phyloP scores from a whole-genome alignment of 2,797 vertebrate genomes.

The Myotis findleyi region DNA sequence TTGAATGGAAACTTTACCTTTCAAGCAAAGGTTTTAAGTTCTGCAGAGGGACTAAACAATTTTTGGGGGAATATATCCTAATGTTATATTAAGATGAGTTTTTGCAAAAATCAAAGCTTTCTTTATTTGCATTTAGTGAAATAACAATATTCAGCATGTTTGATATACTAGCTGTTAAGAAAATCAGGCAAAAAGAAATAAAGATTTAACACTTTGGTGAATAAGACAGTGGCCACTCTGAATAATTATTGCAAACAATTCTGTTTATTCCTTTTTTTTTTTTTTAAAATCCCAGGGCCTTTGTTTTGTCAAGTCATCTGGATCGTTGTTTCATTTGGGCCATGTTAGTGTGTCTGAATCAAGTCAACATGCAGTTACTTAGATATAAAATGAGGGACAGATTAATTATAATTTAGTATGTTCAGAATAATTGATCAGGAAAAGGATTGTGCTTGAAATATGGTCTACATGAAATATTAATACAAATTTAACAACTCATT shows the following conservation, averaged over 20 bases:
- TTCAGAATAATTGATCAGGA: neutral
- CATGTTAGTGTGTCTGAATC: neutral
- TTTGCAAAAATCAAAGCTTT: constrained; percentile 41
- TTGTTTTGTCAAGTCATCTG: neutral
- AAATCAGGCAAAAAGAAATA: constrained; percentile 32
- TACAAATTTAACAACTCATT: neutral
- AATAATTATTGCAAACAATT: neutral
- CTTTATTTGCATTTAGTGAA: neutral
- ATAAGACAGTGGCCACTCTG: neutral
- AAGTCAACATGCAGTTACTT: neutral
- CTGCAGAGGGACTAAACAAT: neutral
- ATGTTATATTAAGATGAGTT: neutral
- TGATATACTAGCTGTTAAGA: neutral
- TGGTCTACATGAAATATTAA: neutral
- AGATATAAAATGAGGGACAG: neutral
- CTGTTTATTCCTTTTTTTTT: neutral
- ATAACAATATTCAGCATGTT: neutral
- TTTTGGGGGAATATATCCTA: neutral
- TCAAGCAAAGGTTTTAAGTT: neutral
- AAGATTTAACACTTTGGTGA: neutral
- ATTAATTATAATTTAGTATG: neutral
- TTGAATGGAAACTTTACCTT: neutral
- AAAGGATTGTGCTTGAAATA: constrained; percentile 25
- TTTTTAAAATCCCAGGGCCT: neutral
- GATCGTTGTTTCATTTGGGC: neutral